Evolutionary conservation across 2,797 vertebrate genomes (phyloP).

Genomic region (Anas bernieri): DNA sequence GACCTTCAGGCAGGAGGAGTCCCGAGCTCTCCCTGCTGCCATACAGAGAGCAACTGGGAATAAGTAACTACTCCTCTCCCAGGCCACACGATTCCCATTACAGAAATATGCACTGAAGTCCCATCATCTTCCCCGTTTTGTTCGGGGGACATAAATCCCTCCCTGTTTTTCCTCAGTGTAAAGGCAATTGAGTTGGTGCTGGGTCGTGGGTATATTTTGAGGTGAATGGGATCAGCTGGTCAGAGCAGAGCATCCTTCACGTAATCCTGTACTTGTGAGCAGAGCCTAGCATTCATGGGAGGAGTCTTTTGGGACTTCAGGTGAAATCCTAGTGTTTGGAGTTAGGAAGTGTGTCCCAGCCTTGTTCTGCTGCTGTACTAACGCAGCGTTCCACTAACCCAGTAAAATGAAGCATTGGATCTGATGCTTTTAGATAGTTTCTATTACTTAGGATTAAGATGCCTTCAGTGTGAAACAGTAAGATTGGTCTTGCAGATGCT

Average conservation of each 20-base stretch:
- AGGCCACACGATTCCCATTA: neutral
- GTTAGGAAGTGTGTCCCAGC: neutral
- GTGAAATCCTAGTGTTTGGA: neutral
- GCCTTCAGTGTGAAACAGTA: neutral
- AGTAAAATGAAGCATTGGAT: neutral
- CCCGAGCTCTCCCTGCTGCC: neutral
- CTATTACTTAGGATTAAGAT: neutral
- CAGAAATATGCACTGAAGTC: neutral
- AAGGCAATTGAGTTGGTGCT: neutral
- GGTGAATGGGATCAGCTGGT: neutral
- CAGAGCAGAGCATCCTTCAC: neutral
- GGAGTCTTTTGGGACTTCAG: neutral
- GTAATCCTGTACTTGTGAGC: neutral
- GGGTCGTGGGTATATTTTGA: neutral
- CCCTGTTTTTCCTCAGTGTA: neutral
- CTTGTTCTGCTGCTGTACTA: neutral
- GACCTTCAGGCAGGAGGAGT: neutral
- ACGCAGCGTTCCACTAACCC: neutral
- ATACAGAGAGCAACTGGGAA: neutral
- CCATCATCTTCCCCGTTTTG: accelerated
- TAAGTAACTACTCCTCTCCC: neutral
- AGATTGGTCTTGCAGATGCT: neutral
- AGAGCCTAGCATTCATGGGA: neutral
- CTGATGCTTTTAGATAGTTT: neutral
- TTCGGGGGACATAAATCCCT: neutral